Evolutionary conservation across 1,140 invertebrate genomes (phyloP), one percentile per base, ranked within the genome.

Genomic region (Neodiprion virginianus): DNA sequence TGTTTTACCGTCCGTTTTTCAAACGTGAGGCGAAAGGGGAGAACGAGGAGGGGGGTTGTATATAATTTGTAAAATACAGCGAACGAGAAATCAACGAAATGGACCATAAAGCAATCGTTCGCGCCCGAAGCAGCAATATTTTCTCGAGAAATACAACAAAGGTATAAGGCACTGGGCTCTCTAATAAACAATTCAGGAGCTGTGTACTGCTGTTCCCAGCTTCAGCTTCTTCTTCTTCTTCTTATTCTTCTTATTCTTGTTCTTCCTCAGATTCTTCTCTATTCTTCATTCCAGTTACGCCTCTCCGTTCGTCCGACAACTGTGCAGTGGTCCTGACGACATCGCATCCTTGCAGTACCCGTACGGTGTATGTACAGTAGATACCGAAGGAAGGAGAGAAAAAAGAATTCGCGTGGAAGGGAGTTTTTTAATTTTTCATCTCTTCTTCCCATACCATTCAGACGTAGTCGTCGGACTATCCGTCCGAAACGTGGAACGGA

Each of bases 61-160:
- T 21, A 69, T 23, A 69, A 69, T 23, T 69, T 23, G 17, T 23
- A 69, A 69, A 69, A 8, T 69, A 69, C 10, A 69, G 67, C 11
- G 40, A 69, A 47, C 17, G 21, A 69, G 40, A 69, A 69, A 69
- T 69, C 67, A 47, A 12, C 21, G 67, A 69, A 69, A 23, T 69
- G 67, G 67, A 47, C 67, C 67, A 69, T 69, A 69, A 69, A 69
- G 40, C 67, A 69, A 69, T 69, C 40, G 67, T 69, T 69, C 67
- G 67, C 40, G 67, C 67, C 67, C 67, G 67, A 12, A 69, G 40
- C 23, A 47, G 23, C 67, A 11, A 47, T 69, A 69, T 69, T 47
- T 69, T 47, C 21, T 14, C 21, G 1, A 21, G 67, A 69, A 47
- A 69, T 69, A 69, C 67, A 69, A 61, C 53, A 61, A 61, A 61